Conservation (phyloP, 2,113 vertebrate species). For the Campylomormyrus tamandua region DNA sequence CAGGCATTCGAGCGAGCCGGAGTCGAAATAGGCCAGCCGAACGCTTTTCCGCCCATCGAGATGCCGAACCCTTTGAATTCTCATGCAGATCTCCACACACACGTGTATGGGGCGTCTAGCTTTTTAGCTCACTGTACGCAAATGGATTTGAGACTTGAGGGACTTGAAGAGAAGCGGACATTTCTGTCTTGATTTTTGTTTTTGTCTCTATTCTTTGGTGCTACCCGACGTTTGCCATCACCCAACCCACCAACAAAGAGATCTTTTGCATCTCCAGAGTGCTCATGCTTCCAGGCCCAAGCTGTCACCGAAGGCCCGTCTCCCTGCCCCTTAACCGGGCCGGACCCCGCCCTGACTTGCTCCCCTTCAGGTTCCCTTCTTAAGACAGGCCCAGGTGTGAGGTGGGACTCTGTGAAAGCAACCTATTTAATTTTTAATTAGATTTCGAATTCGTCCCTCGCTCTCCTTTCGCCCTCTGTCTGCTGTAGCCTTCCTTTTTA, state of each 20-base stretch:
- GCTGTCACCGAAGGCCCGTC: background rate
- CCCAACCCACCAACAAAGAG: background rate
- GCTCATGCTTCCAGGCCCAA: background rate
- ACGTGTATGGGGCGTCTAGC: background rate
- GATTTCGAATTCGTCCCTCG: slow-evolving; percentile 23
- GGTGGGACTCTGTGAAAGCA: slow-evolving; percentile 26
- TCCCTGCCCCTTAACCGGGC: background rate
- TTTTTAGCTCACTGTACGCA: background rate
- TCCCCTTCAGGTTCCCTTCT: background rate
- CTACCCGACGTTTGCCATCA: background rate
- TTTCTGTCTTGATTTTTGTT: background rate
- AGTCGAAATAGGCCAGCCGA: background rate
- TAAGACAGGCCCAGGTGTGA: slow-evolving; percentile 35
- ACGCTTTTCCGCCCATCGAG: background rate
- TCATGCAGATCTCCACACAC: background rate
- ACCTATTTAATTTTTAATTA: slow-evolving; percentile 37
- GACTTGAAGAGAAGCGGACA: background rate
- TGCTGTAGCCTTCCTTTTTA: background rate
- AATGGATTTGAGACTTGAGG: background rate
- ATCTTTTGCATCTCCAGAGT: background rate
- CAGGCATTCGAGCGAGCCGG: background rate
- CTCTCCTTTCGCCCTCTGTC: slow-evolving; percentile 27
- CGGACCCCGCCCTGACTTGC: background rate
- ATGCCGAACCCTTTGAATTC: background rate
- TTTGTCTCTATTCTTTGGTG: background rate